A percentile compares a stretch with the other conserved stretches of the same genome.
phyloP scores from a whole-genome alignment of 2,113 vertebrate species.

The Coturnix japonica region DNA sequence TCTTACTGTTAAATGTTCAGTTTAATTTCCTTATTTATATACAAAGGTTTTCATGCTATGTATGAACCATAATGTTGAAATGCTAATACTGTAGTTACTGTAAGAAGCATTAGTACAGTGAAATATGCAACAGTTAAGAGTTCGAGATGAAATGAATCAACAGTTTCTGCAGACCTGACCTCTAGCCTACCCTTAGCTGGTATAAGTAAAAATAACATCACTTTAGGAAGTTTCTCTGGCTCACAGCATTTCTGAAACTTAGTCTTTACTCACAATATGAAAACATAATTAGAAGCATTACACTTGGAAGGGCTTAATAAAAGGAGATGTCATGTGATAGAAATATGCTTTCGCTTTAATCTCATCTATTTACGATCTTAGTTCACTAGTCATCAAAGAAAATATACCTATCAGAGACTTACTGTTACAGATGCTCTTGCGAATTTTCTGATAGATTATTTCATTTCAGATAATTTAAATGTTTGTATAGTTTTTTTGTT shows the following conservation, averaged over 20 bases:
- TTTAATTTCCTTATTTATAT: conserved; percentile 71
- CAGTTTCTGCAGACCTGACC: conserved; percentile 43
- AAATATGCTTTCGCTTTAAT: conserved; percentile 22
- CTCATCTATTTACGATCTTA: background rate
- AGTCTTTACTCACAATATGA: conserved; percentile 8
- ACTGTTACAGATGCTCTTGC: background rate
- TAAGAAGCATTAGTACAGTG: conserved; percentile 69
- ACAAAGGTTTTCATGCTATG: conserved; percentile 50
- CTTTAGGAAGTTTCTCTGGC: conserved; percentile 21
- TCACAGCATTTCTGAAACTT: background rate
- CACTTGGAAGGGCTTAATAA: conserved; percentile 20
- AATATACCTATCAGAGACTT: background rate
- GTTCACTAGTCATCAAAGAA: conserved; percentile 33
- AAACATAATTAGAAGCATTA: conserved; percentile 27
- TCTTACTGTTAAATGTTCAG: conserved; percentile 70
- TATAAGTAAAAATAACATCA: conserved; percentile 32
- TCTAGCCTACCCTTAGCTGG: background rate
- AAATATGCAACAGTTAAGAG: conserved; percentile 56
- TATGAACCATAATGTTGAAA: conserved; percentile 56
- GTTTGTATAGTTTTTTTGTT: background rate
- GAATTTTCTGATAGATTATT: background rate
- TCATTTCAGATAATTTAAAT: background rate
- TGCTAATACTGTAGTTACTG: conserved; percentile 62
- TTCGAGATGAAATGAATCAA: conserved; percentile 57
- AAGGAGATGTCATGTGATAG: background rate